Percentiles rank a stretch among this genome's conserved stretches.
These are phyloP conservation scores for Orientallactaga sibirica DNA, from an alignment of 2,797 vertebrate genomes.

Conservation along the genomic window DNA sequence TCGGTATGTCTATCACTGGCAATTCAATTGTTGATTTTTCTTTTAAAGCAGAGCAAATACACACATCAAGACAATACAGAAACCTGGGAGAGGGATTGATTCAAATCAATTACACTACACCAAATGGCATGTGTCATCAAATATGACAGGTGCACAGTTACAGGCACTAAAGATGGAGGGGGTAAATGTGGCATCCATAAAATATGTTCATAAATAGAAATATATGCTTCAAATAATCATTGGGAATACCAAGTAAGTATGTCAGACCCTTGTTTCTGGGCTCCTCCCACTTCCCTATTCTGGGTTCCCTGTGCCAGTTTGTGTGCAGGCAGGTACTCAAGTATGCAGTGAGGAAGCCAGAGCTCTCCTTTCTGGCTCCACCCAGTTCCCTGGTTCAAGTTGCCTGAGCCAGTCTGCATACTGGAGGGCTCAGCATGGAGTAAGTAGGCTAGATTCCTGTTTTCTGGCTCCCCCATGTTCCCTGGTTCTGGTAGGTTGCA, in stretches of 20 bases:
- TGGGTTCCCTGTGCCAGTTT: no score
- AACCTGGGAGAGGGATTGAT: slow-evolving; percentile 57
- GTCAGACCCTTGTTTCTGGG: no score
- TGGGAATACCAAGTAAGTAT: not conserved
- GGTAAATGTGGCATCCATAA: not conserved
- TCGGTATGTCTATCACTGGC: not conserved
- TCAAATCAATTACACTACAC: slow-evolving; percentile 41
- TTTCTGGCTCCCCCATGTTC: no score
- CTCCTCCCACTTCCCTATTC: no score
- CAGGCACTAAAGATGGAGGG: not conserved
- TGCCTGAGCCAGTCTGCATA: no score
- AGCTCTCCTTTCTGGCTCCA: no score
- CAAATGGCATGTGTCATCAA: slow-evolving; percentile 50
- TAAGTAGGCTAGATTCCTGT: no score
- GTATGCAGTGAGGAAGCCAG: no score
- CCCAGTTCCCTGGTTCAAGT: no score
- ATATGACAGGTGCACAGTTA: slow-evolving; percentile 25
- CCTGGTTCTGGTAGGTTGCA: no score
- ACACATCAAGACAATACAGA: slow-evolving; percentile 55
- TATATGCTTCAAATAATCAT: slow-evolving; percentile 3
- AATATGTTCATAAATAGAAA: slow-evolving; percentile 19
- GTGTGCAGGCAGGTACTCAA: no score
- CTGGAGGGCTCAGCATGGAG: no score
- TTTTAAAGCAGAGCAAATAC: slow-evolving; percentile 70
- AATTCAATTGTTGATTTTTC: slow-evolving; percentile 36